Percentiles rank a stretch among this genome's conserved stretches.
phyloP scores from a whole-genome alignment of 2,888 invertebrate genomes.

The Zele albiditarsus region DNA sequence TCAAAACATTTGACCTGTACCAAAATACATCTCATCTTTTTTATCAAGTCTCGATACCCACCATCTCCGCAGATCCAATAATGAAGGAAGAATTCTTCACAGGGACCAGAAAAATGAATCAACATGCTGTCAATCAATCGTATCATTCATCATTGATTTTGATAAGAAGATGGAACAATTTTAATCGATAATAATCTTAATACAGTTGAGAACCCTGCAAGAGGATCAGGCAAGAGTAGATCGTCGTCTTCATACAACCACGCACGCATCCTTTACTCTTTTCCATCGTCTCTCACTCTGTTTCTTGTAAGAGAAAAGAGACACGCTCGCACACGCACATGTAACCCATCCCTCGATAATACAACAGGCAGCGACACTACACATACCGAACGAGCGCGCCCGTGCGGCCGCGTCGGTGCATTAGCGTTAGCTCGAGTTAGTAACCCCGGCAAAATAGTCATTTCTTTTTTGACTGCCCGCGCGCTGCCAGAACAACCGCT shows the following conservation, averaged over 20 bases:
- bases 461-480: conserved; percentile 46
- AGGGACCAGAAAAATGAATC: too few relatives aligned
- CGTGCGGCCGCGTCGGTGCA: conserved; percentile 51
- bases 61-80: too few relatives aligned
- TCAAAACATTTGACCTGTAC: conserved; percentile 46
- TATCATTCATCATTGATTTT: not conserved
- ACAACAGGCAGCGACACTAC: not conserved
- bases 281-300: conserved; percentile 36
- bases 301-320: conserved; percentile 32
- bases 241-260: conserved; percentile 39
- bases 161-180: not conserved
- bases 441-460: conserved; percentile 46
- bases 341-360: conserved; percentile 34
- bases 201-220: conserved; percentile 35
- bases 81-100: too few relatives aligned
- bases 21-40: not conserved
- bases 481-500: conserved; percentile 39
- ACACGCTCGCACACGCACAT: conserved; percentile 44
- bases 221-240: conserved; percentile 14
- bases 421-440: conserved; percentile 50
- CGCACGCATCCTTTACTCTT: conserved; percentile 29
- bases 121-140: not conserved
- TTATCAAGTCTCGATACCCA: not conserved
- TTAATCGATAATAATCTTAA: not conserved
- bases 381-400: conserved; percentile 1